These are phyloP conservation scores for Palythoa heliodiscus DNA, from an alignment of 92 coral and sea anemone genomes.

Conservation along the genomic window DNA sequence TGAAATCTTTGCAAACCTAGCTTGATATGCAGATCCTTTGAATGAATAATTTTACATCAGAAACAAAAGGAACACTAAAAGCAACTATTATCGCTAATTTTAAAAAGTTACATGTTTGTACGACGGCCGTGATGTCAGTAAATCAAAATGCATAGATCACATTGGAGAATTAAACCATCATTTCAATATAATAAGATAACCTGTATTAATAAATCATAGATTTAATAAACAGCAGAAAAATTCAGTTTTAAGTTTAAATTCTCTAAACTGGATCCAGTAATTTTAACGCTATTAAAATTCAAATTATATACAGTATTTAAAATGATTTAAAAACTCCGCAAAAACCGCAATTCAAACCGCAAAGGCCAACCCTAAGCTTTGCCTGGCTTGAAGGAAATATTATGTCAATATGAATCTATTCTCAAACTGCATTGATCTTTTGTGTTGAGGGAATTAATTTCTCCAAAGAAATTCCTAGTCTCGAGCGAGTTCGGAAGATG, in stretches of 20 bases:
- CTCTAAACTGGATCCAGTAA: not conserved
- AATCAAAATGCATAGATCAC: too few species aligned
- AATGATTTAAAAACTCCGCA: not conserved
- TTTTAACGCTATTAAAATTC: not conserved
- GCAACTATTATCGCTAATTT: not conserved
- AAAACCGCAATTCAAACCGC: not conserved
- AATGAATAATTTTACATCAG: not conserved
- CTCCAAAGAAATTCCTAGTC: not conserved
- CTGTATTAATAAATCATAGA: not conserved
- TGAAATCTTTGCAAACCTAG: not conserved
- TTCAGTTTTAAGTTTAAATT: not conserved
- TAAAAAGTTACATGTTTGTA: not conserved
- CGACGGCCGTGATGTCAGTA: too few species aligned
- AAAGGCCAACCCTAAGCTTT: not conserved
- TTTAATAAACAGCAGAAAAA: not conserved
- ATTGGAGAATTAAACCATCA: too few species aligned
- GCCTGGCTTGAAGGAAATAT: too few species aligned
- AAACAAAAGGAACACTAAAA: not conserved
- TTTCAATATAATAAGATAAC: too few species aligned
- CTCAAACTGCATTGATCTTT: not conserved
- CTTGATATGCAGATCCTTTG: not conserved
- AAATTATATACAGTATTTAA: not conserved
- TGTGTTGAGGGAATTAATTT: not conserved
- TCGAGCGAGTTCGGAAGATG: not conserved
- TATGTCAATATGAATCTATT: too few species aligned